Base-by-base conservation (phyloP, 2,888 invertebrate species). In the Steinernema carpocapsae region DNA sequence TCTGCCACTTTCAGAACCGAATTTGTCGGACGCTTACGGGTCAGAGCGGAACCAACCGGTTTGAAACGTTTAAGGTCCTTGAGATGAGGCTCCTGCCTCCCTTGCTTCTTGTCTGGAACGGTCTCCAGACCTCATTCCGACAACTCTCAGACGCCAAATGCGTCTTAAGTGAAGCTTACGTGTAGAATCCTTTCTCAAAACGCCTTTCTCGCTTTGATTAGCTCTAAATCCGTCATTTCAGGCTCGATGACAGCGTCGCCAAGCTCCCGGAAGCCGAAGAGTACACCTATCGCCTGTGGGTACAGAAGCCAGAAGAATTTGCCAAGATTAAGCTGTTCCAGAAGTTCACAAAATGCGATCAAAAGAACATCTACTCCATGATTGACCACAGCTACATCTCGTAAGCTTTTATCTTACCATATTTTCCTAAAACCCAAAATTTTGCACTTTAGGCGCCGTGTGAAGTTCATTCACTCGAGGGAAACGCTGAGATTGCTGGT, bases 201-300 rank as follows among this genome's bases (percentile, higher is more conserved):
- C 37, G 10, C 37, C 4, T 37, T 10, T 37, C 4, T 6, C 37
- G 10, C 37, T 37, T 37, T 37, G 37, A 37, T 37, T 37, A n/a
- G n/a, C n/a, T n/a, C n/a, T n/a, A n/a, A n/a, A n/a, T 37, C 37
- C 37, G 37, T 10, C 37, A 37, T 37, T 37, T 22, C 24, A 52
- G 52, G 12, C 22, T 19, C 22, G 52, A 52, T 52, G 52, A 52
- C 4, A 12, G 22, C 37, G 10, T 37, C 12, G 12, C 12, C 12
- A 52, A 52, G 52, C 22, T 52, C 12, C 52, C 52, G 10, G 52
- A 52, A n/a, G 22, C 52, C 24, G 52, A 52, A 24, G 52, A 52
- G 24, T 52, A 52, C 52, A 22, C 19, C 52, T 52, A 52, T 52
- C 19, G 52, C 10, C 24, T 52, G 22, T 52, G 24, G 12, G 52